phyloP scores from a whole-genome alignment of 2,888 invertebrate species.

The Tiphia femorata region DNA sequence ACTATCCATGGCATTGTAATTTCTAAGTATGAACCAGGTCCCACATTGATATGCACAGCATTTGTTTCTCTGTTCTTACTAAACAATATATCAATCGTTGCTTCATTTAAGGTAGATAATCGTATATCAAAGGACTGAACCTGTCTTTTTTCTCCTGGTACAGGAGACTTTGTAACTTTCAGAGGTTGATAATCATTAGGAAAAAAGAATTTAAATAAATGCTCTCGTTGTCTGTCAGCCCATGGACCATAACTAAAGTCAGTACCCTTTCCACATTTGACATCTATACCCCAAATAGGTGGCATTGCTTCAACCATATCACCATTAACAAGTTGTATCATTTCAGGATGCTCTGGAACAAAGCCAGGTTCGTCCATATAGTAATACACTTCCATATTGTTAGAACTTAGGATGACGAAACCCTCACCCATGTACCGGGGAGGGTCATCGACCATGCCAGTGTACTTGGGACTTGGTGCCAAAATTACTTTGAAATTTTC shows the following conservation, averaged over 20 bases:
- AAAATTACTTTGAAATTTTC: slow-evolving; percentile 96
- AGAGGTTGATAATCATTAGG: slow-evolving; percentile 88
- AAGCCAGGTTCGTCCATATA: slow-evolving; percentile 97
- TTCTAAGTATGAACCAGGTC: slow-evolving; percentile 96
- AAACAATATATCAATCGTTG: slow-evolving; percentile 96
- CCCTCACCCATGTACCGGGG: slow-evolving; percentile 99
- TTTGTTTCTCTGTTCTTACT: slow-evolving; percentile 97
- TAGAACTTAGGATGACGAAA: slow-evolving; percentile 96
- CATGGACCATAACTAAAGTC: slow-evolving; percentile 99
- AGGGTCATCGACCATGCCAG: slow-evolving; percentile 92
- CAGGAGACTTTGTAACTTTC: slow-evolving; percentile 83
- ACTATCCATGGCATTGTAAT: slow-evolving; percentile 97
- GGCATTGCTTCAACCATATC: slow-evolving; percentile 94
- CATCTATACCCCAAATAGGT: slow-evolving; percentile 95
- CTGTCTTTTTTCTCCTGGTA: slow-evolving; percentile 88
- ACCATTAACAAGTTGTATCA: slow-evolving; percentile 90
- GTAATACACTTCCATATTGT: slow-evolving; percentile 94
- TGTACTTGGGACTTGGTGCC: slow-evolving; percentile 96
- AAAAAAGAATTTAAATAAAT: slow-evolving; percentile 95
- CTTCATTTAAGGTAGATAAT: slow-evolving; percentile 90
- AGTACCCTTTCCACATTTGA: slow-evolving; percentile 93
- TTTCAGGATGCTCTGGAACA: slow-evolving; percentile 92
- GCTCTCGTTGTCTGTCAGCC: slow-evolving; percentile 97
- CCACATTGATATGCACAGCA: slow-evolving; percentile 95
- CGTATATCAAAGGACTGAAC: slow-evolving; percentile 94